Evolutionary conservation across 2,888 invertebrate species (phyloP), one percentile per base, ranked within the genome.

Genomic region (Thymelicus acteon): DNA sequence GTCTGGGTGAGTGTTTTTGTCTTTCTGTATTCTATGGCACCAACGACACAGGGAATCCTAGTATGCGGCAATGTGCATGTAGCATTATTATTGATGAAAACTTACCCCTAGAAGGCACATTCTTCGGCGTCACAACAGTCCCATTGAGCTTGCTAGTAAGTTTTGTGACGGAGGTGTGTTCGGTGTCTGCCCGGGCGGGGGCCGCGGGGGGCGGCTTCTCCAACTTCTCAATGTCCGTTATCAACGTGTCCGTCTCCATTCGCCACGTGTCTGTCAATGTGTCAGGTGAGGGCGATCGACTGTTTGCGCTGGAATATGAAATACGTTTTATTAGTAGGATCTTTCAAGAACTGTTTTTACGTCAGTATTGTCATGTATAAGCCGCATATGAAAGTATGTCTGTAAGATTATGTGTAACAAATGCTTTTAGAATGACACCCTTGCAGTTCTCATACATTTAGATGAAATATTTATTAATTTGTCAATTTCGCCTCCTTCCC

Each of bases 281-380:
- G 68, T 89, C 90, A 0, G 91, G 90, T 0, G 91, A 89, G 0
- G 91, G 90, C 0, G 91, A 89, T 75, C 89, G 80, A 73, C 90
- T 91, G 75, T 81, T 78, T 0, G 77, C 82, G 68, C 92, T 92
- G 81, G 75, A 77, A 63, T 57, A 0, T 52, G 48, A 31, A 31
- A 31, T 31, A 31, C 31, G 0, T 31, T 31, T 31, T 31, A 31
- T 31, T 31, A 19, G 19, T 19, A 19, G 19, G 19, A 19, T 2
- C 19, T 19, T 19, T 19, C 19, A 19, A 19, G 19, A 19, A 19
- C 19, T 19, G n/a, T 19, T 19, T 19, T 19, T 1, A 19, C 19
- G 19, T 19, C 19, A 19, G 19, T 2, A 19, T 19, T 2, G 19
- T 19, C 19, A 19, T 1, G 19, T 19, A 19, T 0, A 2, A 19